Base-by-base conservation (phyloP, 2,888 invertebrate species). In the Gasteruption jaculator region DNA sequence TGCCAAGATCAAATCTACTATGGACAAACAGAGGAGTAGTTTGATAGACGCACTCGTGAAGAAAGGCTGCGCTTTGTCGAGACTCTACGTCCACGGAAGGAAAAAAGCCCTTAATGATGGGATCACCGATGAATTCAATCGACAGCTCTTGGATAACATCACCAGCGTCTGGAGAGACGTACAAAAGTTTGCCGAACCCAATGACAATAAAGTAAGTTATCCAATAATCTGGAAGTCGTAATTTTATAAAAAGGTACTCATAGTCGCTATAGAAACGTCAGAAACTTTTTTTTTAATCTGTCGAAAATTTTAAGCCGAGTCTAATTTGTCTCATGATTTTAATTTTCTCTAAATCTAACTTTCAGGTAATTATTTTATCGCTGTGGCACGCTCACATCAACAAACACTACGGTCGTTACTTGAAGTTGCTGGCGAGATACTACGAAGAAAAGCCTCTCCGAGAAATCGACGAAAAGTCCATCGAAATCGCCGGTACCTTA, bases 21-120 rank as follows among this genome's bases (percentile, higher is more conserved):
- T 91, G 80, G 94, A 95, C 50, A 87, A 87, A 61, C 86, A 88
- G 64, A 91, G 86, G 62, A 79, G 74, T 33, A 82, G 82, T 46
- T 74, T 92, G 35, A 71, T 94, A 30, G 94, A 95, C 55, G 87
- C 90, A 15, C 71, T 90, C 35, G 79, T 82, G 22, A 83, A 85
- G 47, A 83, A 82, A 65, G 91, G 89, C 35, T 76, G 83, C 43
- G 83, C 86, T 35, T 66, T 85, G 47, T 82, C 83, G 53, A 81
- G 85, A 45, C 71, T 85, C 44, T 75, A 74, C 39, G 68, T 78
- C 7, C 53, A 63, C 32, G 58, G 56, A 38, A 60, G 68, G 29
- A 64, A 63, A 20, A 50, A 64, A 41, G n/a, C n/a, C n/a, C n/a
- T n/a, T n/a, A n/a, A n/a, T n/a, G 59, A 58, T 20, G 58, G 54